Base-by-base conservation (phyloP, 2,888 invertebrate genomes). In the Capitulum mitella region DNA sequence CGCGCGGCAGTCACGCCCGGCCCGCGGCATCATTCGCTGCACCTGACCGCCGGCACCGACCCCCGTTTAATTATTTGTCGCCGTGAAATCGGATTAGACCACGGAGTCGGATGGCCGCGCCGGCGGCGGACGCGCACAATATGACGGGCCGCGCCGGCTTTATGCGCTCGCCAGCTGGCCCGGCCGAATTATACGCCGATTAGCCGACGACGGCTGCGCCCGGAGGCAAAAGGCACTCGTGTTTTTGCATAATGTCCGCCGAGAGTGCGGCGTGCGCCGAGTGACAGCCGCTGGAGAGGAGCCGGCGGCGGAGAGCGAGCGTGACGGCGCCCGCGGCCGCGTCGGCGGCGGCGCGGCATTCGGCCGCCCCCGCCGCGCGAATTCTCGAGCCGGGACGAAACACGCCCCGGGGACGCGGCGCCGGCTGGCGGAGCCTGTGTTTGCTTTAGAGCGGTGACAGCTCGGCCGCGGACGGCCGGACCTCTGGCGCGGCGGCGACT, bases 31-130 rank as follows among this genome's bases (percentile, higher is more conserved):
- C 70, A 70, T 70, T 70, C 40, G 16, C 70, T 37, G 70, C 70
- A 70, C 70, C 70, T 70, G 70, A 70, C 70, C 70, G 40, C 70
- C 37, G n/a, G 37, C 70, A 40, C 37, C 70, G 40, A 40, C 70
- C 37, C 64, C 64, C 43, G 19, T 76, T 76, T 76, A 76, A 76
- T 76, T 76, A 76, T 76, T 76, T 76, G 43, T 76, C 43, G 43
- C 76, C 76, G 76, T 76, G 76, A 76, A 76, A 76, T 76, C 76
- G 46, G 76, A 76, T 76, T 76, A 76, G 43, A 29, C 37, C 37
- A 6, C 70, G 40, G 70, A 37, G 70, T 29, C 70, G 58, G 58
- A n/a, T 8, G n/a, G 58, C 22, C 58, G n/a, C 58, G 51, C 22
- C 43, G 58, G 3, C 64, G 64, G 34, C 64, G 37, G 40, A 34